A percentile compares a stretch with the other conserved stretches of the same genome.
Evolutionary conservation across 2,888 invertebrate species (phyloP).

Genomic region (Chalcosyrphus nemorum): DNA sequence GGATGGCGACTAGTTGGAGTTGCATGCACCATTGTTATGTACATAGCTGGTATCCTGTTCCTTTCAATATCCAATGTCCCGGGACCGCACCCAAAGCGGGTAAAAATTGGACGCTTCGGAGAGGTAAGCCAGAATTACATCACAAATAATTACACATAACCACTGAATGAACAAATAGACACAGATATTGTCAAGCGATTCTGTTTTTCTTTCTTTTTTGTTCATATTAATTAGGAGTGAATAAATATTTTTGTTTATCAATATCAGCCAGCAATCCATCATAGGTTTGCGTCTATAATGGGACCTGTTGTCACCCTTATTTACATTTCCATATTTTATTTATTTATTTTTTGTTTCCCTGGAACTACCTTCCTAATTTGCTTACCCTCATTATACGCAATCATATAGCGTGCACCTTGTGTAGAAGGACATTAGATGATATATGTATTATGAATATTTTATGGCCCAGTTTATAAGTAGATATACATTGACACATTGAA

Average conservation of each 20-base stretch:
- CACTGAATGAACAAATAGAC: too few species aligned
- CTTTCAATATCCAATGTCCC: constrained; percentile 82
- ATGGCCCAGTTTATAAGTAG: too few species aligned
- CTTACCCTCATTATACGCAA: neutral
- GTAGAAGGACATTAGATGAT: too few species aligned
- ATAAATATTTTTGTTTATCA: neutral
- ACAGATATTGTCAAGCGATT: too few species aligned
- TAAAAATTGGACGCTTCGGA: constrained; percentile 79
- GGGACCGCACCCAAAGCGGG: constrained; percentile 79
- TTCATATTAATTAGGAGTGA: neutral
- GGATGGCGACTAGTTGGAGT: constrained; percentile 82
- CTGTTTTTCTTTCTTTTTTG: too few species aligned
- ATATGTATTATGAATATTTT: too few species aligned
- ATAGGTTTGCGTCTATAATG: neutral
- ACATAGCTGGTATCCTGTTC: constrained; percentile 81
- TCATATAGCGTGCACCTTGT: too few species aligned
- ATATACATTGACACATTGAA: too few species aligned
- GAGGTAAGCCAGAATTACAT: constrained; percentile 76
- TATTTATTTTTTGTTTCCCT: neutral
- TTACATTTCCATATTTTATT: neutral
- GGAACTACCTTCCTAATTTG: neutral
- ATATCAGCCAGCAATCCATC: neutral
- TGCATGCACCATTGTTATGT: constrained; percentile 81
- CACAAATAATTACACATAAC: too few species aligned
- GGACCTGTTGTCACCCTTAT: neutral